Evolutionary conservation across 2,888 invertebrate species (phyloP), one percentile per base, ranked within the genome.

Genomic region (Eristalinus sepulchralis): DNA sequence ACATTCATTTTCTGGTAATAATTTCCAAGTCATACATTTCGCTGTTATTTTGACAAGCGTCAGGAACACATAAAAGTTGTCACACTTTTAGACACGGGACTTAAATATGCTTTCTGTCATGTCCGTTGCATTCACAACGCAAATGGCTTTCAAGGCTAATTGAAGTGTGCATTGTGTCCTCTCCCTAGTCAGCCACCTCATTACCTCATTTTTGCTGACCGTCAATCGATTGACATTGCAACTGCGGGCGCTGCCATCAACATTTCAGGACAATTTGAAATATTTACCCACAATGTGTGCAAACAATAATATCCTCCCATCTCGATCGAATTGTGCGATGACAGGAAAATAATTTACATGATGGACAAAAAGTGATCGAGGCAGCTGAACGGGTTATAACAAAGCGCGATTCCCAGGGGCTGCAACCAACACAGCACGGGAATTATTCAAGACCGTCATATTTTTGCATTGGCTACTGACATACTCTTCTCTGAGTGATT

Each of bases 181-280:
- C 8, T 17, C 17, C 17, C 17, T 8, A 5, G 47, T 17, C 27
- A 27, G 47, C 47, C 27, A 27, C 27, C 5, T 34, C 34, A 8
- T 34, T 4, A 5, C 6, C 1, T 47, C 39, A n/a, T 17, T 8
- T n/a, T 6, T 47, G n/a, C 47, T 17, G 5, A 47, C 1, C 47
- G n/a, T 47, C 47, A 17, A 8, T 2, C 47, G n/a, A 47, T 17
- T 47, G 47, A 47, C 17, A 47, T 17, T 17, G 47, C 47, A 8
- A 34, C 34, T 47, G 47, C 17, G 47, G 47, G 17, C 17, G 47
- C 17, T 5, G 17, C 47, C 5, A 13, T 17, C 47, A 66, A 66
- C 55, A 33, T 55, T 68, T 68, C 55, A 68, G 22, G 22, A 57
- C 55, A 68, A 68, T 68, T 55, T 55, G 33, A 10, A 20, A 68